A percentile compares a stretch with the other conserved stretches of the same genome.
Conservation (phyloP, 2,888 invertebrate species). For the Agriopis aurantiaria region DNA sequence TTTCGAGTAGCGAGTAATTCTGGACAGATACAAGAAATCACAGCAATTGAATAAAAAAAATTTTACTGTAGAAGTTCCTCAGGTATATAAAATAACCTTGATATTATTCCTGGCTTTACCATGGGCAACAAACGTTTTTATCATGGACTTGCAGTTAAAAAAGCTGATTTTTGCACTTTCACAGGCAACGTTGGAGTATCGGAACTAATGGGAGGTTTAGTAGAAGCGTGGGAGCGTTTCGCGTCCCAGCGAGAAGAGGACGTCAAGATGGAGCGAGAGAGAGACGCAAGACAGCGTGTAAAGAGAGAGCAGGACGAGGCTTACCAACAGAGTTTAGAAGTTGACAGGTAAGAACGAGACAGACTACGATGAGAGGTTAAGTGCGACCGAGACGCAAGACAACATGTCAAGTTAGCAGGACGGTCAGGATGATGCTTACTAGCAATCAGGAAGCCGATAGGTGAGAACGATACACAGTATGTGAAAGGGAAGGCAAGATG, state of each 20-base stretch:
- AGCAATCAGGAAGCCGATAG: no score
- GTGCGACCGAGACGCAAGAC: no score
- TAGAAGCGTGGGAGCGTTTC: slow-evolving; percentile 95
- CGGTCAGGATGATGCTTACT: no score
- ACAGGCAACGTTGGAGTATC: slow-evolving; percentile 94
- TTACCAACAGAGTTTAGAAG: slow-evolving; percentile 95
- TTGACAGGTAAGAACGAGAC: slow-evolving; percentile 87
- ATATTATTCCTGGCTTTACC: no score
- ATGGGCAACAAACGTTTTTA: no score
- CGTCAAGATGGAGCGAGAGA: slow-evolving; percentile 93
- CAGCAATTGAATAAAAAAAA: no score
- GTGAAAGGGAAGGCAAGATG: not conserved
- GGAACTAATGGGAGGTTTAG: slow-evolving; percentile 94
- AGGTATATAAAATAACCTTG: no score
- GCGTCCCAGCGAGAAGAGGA: slow-evolving; percentile 92
- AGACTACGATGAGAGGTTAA: not conserved
- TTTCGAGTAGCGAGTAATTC: no score
- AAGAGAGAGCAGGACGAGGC: slow-evolving; percentile 98
- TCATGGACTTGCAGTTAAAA: not conserved
- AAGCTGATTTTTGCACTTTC: not conserved
- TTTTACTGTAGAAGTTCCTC: no score
- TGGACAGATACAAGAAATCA: no score
- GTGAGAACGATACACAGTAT: no score
- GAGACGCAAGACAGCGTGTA: slow-evolving; percentile 95
- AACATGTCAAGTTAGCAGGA: no score